phyloP scores from a whole-genome alignment of 2,888 invertebrate species.

The Coleophora flavipennella region DNA sequence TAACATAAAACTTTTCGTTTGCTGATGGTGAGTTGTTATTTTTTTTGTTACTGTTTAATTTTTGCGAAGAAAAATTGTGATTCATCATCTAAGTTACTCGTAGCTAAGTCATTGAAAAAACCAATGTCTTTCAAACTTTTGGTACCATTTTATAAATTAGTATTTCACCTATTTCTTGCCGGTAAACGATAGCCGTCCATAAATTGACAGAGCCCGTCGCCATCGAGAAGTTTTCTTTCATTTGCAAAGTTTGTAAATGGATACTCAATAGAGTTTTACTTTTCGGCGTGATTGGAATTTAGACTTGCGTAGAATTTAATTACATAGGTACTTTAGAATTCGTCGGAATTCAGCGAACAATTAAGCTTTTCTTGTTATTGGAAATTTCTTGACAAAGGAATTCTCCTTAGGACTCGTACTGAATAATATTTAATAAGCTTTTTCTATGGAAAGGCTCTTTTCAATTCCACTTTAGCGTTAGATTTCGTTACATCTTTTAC shows the following conservation, averaged over 20 bases:
- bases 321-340: too few relatives aligned
- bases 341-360: conserved; percentile 5
- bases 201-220: conserved; percentile 19
- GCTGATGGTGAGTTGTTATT: conserved; percentile 34
- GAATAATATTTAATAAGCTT: too few relatives aligned
- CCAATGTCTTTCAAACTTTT: conserved; percentile 5
- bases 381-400: too few relatives aligned
- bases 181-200: conserved; percentile 25
- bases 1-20: conserved; percentile 34
- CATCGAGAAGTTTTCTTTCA: conserved; percentile 29
- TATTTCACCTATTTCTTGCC: conserved; percentile 22
- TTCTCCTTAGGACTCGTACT: too few relatives aligned
- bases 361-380: neutral
- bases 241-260: conserved; percentile 28
- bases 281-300: conserved; percentile 21
- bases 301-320: conserved; percentile 7
- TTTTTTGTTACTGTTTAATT: too few relatives aligned
- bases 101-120: conserved; percentile 5
- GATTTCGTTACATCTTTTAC: too few relatives aligned
- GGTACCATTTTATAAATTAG: conserved; percentile 3
- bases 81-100: too few relatives aligned
- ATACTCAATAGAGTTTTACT: conserved; percentile 24
- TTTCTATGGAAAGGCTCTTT: too few relatives aligned
- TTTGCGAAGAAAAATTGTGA: too few relatives aligned
- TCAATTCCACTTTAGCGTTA: too few relatives aligned